Evolutionary conservation across 2,888 invertebrate genomes (phyloP).

Genomic region (Diloba caeruleocephala): DNA sequence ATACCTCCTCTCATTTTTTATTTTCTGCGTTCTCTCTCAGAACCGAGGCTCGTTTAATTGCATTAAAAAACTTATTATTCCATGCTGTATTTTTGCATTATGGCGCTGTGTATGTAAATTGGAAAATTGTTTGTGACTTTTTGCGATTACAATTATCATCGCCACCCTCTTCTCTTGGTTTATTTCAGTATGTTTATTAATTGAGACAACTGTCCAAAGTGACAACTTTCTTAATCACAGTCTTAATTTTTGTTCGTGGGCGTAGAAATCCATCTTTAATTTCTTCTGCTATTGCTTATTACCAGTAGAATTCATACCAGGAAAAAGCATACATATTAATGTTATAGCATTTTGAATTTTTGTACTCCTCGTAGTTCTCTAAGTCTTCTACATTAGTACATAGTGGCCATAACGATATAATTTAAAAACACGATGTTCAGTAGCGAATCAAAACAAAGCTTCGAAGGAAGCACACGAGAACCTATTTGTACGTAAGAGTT

Average conservation of each 20-base stretch:
- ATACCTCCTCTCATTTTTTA: constrained; percentile 47
- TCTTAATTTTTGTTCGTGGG: too few relatives aligned
- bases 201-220: too few relatives aligned
- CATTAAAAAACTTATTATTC: constrained; percentile 67
- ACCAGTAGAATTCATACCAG: too few relatives aligned
- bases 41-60: constrained; percentile 62
- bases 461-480: constrained; percentile 37
- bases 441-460: constrained; percentile 36
- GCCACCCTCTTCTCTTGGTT: constrained; percentile 24
- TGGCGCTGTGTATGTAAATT: constrained; percentile 58
- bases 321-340: neutral
- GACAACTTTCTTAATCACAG: too few relatives aligned
- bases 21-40: constrained; percentile 48
- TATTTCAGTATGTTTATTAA: constrained; percentile 19
- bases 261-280: too few relatives aligned
- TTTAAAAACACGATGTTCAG: constrained; percentile 37
- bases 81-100: constrained; percentile 56
- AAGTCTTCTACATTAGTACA: neutral
- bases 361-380: constrained; percentile 6
- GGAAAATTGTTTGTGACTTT: constrained; percentile 47
- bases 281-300: too few relatives aligned
- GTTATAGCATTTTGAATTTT: neutral
- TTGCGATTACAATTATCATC: constrained; percentile 43
- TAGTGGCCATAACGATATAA: constrained; percentile 32
- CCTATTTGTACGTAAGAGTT: constrained; percentile 69